Evolutionary conservation across 2,113 vertebrate species (phyloP).

Genomic region (Eolophus roseicapilla): DNA sequence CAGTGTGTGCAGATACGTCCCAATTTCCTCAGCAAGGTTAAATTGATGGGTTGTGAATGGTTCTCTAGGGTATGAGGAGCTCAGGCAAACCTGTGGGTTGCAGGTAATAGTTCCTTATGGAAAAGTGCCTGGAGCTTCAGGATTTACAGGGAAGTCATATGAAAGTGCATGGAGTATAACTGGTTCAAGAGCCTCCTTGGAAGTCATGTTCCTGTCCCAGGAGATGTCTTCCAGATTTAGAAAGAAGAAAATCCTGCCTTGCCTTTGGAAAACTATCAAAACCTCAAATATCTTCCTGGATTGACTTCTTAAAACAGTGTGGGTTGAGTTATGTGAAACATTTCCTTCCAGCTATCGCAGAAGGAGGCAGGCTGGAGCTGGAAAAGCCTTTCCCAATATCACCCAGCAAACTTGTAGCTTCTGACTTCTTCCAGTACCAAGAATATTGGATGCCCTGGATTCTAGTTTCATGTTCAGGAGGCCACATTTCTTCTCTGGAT

Average conservation of each 20-base stretch:
- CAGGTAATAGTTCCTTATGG: neutral
- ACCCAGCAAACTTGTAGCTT: neutral
- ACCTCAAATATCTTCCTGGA: neutral
- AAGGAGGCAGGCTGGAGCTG: neutral
- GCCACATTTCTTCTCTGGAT: neutral
- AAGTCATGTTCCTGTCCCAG: neutral
- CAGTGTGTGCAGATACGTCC: neutral
- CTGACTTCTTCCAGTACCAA: neutral
- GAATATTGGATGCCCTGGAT: neutral
- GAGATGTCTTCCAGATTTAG: neutral
- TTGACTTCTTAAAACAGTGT: neutral
- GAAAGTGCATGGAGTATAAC: neutral
- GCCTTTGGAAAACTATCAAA: constrained; percentile 30
- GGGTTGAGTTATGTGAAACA: constrained; percentile 3
- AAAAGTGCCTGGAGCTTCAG: neutral
- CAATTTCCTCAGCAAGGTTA: neutral
- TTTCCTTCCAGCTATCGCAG: neutral
- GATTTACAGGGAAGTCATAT: neutral
- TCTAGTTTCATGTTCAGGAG: neutral
- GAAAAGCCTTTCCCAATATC: neutral
- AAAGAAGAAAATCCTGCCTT: neutral
- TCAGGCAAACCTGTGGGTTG: neutral
- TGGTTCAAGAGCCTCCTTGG: neutral
- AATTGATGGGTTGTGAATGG: neutral
- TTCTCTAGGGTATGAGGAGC: neutral